Evolutionary conservation across 2,797 vertebrate species (phyloP), one percentile per base, ranked within the genome.

Genomic region (Mionectes olivaceus): DNA sequence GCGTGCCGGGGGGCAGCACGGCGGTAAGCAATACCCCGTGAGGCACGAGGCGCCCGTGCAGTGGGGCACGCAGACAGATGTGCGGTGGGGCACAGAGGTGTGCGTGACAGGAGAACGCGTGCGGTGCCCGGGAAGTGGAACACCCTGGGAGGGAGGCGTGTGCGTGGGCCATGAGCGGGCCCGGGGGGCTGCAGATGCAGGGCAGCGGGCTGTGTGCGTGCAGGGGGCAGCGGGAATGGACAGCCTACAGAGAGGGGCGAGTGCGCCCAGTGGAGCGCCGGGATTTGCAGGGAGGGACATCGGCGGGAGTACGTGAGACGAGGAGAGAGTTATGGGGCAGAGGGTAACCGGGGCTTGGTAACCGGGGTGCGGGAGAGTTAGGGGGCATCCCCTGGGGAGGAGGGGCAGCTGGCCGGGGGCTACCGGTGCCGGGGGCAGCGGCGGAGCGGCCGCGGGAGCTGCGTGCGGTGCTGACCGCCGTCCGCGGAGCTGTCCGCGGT

Each of bases 401-500:
- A 7, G 15, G 13, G 11, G 11, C 27, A 41, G 44, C 28, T 24
- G 41, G 7, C 13, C 4, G 17, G n/a, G 22, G 10, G 15, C 27
- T 23, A 28, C 13, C 11, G 5, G 32, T 11, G n/a, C 30, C 12
- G 4, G 32, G 18, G 3, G 77, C 52, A 4, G 43, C 28, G 7
- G 19, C 2, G 60, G 60, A 44, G n/a, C 22, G 13, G 14, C n/a
- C 3, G 28, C n/a, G 25, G 56, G 67, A 63, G 60, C 89, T 79
- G 81, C 5, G 32, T 81, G 32, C 60, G 53, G 81, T 96, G 73
- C 94, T 91, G 84, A 88, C 12, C 47, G 6, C 14, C 35, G 7
- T 13, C 5, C 35, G 8, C 1, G 15, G 82, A 81, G 53, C 95
- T 94, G 74, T 50, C 85, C 71, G 37, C 27, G 53, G 94, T 86